These are phyloP conservation scores for Ranitomeya variabilis DNA, from an alignment of 2,113 vertebrate species.

Conservation along the genomic window DNA sequence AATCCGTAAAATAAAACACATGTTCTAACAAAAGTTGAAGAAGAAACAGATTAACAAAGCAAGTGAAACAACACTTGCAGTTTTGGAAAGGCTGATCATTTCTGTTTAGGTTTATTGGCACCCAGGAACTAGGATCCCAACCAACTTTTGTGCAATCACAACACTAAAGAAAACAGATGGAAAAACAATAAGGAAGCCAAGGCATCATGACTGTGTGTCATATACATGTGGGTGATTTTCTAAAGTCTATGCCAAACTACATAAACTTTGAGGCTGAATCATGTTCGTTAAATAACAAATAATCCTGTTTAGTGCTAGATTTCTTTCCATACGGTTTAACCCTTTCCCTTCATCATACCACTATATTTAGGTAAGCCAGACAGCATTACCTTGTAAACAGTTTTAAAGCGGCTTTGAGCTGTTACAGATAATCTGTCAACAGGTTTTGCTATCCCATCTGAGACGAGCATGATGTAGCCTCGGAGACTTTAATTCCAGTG, in stretches of 20 bases:
- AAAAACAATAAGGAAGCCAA: constrained; percentile 23
- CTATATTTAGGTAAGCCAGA: not conserved
- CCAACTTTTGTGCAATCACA: constrained; percentile 35
- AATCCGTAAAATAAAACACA: not conserved
- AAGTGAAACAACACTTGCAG: constrained; percentile 17
- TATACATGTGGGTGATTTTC: constrained; percentile 26
- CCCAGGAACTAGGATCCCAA: not conserved
- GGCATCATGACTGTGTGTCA: constrained; percentile 25
- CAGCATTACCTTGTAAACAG: not conserved
- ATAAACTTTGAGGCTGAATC: not conserved
- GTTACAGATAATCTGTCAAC: too few relatives aligned
- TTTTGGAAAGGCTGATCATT: constrained; percentile 34
- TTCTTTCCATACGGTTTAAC: not conserved
- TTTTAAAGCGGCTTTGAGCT: not conserved
- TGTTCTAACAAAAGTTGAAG: constrained; percentile 4
- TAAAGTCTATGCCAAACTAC: constrained; percentile 5
- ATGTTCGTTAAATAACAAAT: not conserved
- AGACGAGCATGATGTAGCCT: too few relatives aligned
- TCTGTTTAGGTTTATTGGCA: not conserved
- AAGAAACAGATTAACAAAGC: not conserved
- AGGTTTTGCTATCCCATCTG: too few relatives aligned
- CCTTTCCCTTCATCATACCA: not conserved
- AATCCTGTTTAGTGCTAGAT: not conserved
- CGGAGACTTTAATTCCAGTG: too few relatives aligned
- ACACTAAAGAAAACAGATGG: constrained; percentile 45